phyloP scores from a whole-genome alignment of 1,140 invertebrate genomes.

The Nymphalis io region DNA sequence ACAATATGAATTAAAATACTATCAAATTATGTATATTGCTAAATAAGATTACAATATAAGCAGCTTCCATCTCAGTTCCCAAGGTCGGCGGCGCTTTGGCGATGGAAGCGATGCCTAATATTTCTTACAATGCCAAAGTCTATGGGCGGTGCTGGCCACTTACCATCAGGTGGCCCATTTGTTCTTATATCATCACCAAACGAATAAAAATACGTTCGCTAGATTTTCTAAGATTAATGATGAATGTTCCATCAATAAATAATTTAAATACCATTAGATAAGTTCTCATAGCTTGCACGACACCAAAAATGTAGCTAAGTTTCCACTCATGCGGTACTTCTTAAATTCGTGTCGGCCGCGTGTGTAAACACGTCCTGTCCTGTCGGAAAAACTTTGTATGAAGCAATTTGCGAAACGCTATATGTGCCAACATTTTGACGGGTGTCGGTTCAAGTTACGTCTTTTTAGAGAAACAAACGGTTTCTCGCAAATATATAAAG shows the following conservation, averaged over 20 bases:
- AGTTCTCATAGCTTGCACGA: constrained; percentile 35
- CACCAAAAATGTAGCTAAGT: constrained; percentile 48
- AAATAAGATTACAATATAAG: too few species aligned
- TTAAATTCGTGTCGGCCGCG: constrained; percentile 51
- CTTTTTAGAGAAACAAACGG: constrained; percentile 1
- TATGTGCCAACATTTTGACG: constrained; percentile 18
- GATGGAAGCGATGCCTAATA: too few species aligned
- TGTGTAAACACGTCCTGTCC: constrained; percentile 64
- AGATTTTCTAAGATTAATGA: neutral
- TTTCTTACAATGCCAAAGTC: too few species aligned
- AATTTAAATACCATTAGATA: neutral
- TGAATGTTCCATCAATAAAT: neutral
- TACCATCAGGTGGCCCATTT: too few species aligned
- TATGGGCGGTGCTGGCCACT: too few species aligned
- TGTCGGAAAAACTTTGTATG: constrained; percentile 57
- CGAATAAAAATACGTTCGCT: too few species aligned
- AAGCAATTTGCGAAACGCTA: constrained; percentile 62
- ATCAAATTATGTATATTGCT: too few species aligned
- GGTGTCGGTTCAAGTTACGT: constrained; percentile 7
- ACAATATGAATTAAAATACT: too few species aligned
- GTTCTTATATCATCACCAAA: too few species aligned
- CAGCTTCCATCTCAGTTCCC: too few species aligned
- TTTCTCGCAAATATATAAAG: too few species aligned
- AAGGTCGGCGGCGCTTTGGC: too few species aligned
- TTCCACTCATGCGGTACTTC: constrained; percentile 58